Evolutionary conservation across 2,888 invertebrate genomes (phyloP), one percentile per base, ranked within the genome.

Genomic region (Cryptophagus acutangulus): DNA sequence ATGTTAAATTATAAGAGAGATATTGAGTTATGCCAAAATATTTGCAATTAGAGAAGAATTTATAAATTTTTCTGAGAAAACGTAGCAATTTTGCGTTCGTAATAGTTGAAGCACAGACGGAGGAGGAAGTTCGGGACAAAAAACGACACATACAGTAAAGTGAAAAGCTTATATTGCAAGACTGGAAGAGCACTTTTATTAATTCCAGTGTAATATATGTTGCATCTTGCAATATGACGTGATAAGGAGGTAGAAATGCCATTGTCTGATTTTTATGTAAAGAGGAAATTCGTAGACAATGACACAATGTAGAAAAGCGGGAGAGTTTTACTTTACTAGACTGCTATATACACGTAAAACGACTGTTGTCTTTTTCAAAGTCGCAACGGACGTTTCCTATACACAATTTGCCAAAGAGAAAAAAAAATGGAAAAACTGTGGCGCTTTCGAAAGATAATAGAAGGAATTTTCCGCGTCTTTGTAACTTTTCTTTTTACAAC

Each of bases 241-340:
- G 42, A 48, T 45, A 45, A 49, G 38, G 44, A 44, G 30, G 42
- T 48, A 48, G 49, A 52, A 50, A 41, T 46, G 48, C 43, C 46
- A 48, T 46, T 50, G 50, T 51, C 48, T 51, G 49, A 51, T 49
- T 52, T 52, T 48, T 53, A 52, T 44, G 46, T 48, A 48, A 48
- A 48, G 36, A 52, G 53, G 51, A 52, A 52, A 56, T 49, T 49
- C 48, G 48, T 50, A 56, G 56, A 54, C 56, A 53, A 54, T 53
- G 44, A 41, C 47, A 49, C 51, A 52, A 50, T 52, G 51, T 45
- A 40, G n/a, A 16, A 9, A 31, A 8, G 15, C 28, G 31, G 4
- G 24, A n/a, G n/a, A 31, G 31, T 31, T 31, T 31, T 31, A 31
- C 31, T 31, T 16, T 10, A 9, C 8, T 10, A 31, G 15, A 13